A percentile compares a stretch with the other conserved stretches of the same genome.
These are phyloP conservation scores for Helicolenus hilgendorfi DNA, from an alignment of 2,797 vertebrate genomes.

Conservation along the genomic window DNA sequence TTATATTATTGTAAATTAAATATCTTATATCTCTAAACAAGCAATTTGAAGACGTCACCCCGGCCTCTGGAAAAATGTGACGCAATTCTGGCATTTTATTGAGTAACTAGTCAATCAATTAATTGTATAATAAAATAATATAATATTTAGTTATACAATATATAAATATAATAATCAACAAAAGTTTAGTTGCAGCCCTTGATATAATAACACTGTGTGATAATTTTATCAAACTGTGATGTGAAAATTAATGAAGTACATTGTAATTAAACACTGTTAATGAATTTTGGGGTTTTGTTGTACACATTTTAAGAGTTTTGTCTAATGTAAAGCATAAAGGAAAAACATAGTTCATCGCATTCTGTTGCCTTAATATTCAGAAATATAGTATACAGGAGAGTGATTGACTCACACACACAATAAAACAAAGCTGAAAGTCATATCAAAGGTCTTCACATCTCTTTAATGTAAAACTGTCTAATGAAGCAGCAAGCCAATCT, in stretches of 20 bases:
- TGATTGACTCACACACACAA: background rate
- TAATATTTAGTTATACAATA: no score
- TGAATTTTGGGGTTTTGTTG: background rate
- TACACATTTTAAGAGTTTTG: background rate
- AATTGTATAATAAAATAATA: background rate
- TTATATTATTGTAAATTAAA: background rate
- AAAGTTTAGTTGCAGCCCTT: background rate
- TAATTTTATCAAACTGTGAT: background rate
- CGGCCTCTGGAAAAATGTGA: background rate
- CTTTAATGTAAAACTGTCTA: conserved; percentile 31
- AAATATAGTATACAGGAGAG: background rate
- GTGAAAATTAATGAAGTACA: background rate
- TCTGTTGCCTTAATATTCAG: background rate
- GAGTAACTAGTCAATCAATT: background rate
- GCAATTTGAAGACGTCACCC: background rate
- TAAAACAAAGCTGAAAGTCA: background rate
- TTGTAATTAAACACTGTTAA: background rate
- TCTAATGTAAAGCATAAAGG: background rate
- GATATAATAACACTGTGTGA: background rate
- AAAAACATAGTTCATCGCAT: background rate
- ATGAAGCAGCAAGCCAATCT: conserved; percentile 5
- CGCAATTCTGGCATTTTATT: background rate
- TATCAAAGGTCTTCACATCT: conserved; percentile 2
- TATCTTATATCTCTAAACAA: background rate
- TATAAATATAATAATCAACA: background rate